Evolutionary conservation across 2,888 invertebrate genomes (phyloP).

Genomic region (Luffia ferchaultella): DNA sequence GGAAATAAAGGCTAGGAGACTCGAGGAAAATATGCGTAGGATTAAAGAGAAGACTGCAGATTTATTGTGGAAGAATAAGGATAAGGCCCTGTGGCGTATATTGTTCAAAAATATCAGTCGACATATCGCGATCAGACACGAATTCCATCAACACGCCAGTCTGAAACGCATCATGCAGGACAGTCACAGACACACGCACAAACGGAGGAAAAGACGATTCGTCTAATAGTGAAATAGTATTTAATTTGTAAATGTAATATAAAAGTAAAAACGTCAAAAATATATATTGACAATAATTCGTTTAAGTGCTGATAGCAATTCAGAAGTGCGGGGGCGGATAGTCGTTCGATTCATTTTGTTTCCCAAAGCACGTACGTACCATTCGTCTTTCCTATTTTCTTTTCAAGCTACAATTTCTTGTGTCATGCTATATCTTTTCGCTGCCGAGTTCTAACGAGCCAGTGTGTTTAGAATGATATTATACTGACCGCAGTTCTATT

Average conservation of each 20-base stretch:
- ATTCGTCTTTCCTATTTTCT: slow-evolving; percentile 31
- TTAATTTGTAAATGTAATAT: background rate
- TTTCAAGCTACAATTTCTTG: slow-evolving; percentile 30
- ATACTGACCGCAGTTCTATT: slow-evolving; percentile 26
- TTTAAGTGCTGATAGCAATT: background rate
- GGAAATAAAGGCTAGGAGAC: slow-evolving; percentile 65
- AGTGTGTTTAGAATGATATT: slow-evolving; percentile 29
- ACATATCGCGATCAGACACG: slow-evolving; percentile 57
- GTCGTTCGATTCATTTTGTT: slow-evolving; percentile 21
- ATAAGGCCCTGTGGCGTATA: slow-evolving; percentile 62
- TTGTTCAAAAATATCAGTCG: slow-evolving; percentile 62
- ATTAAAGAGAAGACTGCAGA: slow-evolving; percentile 64
- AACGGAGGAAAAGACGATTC: slow-evolving; percentile 18
- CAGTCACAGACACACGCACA: slow-evolving; percentile 30
- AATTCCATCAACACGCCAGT: slow-evolving; percentile 58
- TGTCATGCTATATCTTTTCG: slow-evolving; percentile 27
- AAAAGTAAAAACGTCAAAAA: background rate
- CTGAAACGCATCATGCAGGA: slow-evolving; percentile 54
- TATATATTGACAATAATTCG: slow-evolving; percentile 28
- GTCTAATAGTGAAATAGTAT: background rate
- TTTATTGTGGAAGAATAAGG: slow-evolving; percentile 65
- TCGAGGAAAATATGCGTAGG: slow-evolving; percentile 65
- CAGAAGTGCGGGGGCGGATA: background rate
- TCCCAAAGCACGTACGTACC: slow-evolving; percentile 39
- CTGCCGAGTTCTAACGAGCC: slow-evolving; percentile 26